A percentile compares a stretch with the other conserved stretches of the same genome.
These are phyloP conservation scores for Gopherus evgoodei DNA, from an alignment of 2,113 vertebrate genomes.

Conservation along the genomic window DNA sequence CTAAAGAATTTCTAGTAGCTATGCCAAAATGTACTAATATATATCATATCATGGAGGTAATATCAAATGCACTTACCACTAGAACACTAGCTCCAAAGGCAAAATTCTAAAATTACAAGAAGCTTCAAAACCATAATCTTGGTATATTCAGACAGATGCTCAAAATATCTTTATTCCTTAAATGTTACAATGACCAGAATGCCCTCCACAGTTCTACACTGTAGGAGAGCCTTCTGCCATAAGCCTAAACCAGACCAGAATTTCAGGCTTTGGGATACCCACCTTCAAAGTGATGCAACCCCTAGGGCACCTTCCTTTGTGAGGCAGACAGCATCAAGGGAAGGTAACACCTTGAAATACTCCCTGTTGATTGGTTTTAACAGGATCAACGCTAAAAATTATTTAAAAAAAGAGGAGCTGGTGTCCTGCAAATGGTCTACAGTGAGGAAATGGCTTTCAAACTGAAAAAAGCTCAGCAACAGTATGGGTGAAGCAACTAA, in stretches of 20 bases:
- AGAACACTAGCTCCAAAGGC: background rate
- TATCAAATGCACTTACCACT: background rate
- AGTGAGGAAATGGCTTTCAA: conserved; percentile 9
- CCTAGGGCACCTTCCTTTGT: background rate
- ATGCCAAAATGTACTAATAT: background rate
- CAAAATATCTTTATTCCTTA: background rate
- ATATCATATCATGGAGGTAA: background rate
- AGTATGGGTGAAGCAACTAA: conserved; percentile 34
- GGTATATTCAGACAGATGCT: background rate
- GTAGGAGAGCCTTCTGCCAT: background rate
- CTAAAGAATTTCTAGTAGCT: background rate
- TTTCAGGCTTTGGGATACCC: background rate
- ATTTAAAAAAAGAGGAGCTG: background rate
- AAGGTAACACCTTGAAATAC: background rate
- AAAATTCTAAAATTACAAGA: background rate
- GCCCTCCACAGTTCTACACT: background rate
- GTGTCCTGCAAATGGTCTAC: background rate
- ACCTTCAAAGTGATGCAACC: background rate
- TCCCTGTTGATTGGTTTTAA: background rate
- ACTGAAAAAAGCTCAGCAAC: conserved; percentile 18
- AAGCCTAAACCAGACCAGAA: background rate
- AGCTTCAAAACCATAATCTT: background rate
- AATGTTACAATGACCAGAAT: background rate
- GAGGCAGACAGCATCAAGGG: background rate
- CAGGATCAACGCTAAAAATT: background rate